A percentile compares a stretch with the other conserved stretches of the same genome.
Conservation (phyloP, 2,888 invertebrate species). For the Ennomos quercinarius region DNA sequence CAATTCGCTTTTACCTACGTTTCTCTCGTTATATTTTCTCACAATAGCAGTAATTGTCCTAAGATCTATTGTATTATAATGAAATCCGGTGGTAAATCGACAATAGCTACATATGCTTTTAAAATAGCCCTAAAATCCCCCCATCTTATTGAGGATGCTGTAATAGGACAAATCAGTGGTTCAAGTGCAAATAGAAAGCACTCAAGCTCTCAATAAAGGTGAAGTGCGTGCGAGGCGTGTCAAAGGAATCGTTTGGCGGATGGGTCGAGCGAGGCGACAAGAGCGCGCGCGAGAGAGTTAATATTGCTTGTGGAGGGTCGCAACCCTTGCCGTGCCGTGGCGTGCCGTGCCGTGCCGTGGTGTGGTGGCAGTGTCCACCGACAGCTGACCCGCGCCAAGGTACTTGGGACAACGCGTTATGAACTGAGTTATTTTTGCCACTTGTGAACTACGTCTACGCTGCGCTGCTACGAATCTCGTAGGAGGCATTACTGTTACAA, state of each 20-base stretch:
- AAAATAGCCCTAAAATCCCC: conserved; percentile 1
- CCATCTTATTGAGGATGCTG: not conserved
- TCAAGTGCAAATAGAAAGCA: conserved; percentile 42
- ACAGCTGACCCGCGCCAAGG: too few species aligned
- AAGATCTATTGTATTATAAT: conserved; percentile 16
- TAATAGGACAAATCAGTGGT: conserved; percentile 21
- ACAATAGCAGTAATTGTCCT: conserved; percentile 27
- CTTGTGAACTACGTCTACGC: too few species aligned
- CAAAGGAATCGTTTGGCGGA: conserved; percentile 66
- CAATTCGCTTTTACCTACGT: conserved; percentile 26
- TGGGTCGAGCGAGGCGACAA: conserved; percentile 57
- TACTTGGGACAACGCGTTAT: too few species aligned
- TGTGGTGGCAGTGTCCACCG: too few species aligned
- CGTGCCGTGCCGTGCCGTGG: conserved; percentile 38
- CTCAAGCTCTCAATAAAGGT: conserved; percentile 53
- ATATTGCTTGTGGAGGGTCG: conserved; percentile 63
- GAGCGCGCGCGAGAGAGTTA: conserved; percentile 66
- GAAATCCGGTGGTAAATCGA: conserved; percentile 12
- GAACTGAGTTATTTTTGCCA: too few species aligned
- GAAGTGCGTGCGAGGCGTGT: conserved; percentile 59
- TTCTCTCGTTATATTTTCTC: conserved; percentile 28
- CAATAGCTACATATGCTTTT: conserved; percentile 1
- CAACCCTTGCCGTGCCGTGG: conserved; percentile 40
- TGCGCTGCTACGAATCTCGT: too few species aligned
- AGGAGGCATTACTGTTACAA: too few species aligned